Base-by-base conservation (phyloP, 2,888 invertebrate species). In the Eumacrocentrus americanus region DNA sequence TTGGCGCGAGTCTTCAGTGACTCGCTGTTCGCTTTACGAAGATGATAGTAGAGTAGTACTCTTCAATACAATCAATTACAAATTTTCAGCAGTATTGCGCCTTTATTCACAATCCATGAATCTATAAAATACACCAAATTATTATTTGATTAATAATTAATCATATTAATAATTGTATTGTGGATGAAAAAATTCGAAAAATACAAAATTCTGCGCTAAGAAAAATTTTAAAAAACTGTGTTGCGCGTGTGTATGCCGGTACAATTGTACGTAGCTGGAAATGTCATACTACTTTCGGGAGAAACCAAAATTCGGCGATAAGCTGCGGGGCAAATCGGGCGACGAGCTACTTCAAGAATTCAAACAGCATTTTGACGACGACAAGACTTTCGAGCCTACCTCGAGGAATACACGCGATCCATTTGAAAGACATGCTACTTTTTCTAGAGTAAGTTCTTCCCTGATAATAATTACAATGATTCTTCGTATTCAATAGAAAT, bases 211-310 rank as follows among this genome's bases (percentile, higher is more conserved):
- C n/a, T n/a, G n/a, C 3, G 11, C 9, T 11, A 35, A 25, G 9
- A 38, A 18, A 23, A 12, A 9, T 38, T 14, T 23, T 14, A 3
- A 48, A 18, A 29, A 34, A 16, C 40, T 18, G n/a, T 35, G 48
- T 25, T 37, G 22, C n/a, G 23, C 29, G 46, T 35, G 51, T 62
- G 16, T 44, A 16, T 42, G 20, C 9, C 38, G 38, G 47, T 52
- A 29, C 29, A 23, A 25, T 16, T 50, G 25, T 34, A 35, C 14
- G 23, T 20, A 23, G 5, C n/a, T 50, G 14, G 44, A 46, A 47
- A 80, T 80, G 80, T 79, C 80, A 58, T 78, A 71, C 66, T 76
- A 77, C 58, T 80, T 78, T 55, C 76, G 76, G 48, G 78, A 80
- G 35, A 74, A 72, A 63, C 78, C 79, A 61, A 73, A 68, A 65